Base-by-base conservation (phyloP, 35 echinoderm and acorn worm species). In the Anneissia japonica region DNA sequence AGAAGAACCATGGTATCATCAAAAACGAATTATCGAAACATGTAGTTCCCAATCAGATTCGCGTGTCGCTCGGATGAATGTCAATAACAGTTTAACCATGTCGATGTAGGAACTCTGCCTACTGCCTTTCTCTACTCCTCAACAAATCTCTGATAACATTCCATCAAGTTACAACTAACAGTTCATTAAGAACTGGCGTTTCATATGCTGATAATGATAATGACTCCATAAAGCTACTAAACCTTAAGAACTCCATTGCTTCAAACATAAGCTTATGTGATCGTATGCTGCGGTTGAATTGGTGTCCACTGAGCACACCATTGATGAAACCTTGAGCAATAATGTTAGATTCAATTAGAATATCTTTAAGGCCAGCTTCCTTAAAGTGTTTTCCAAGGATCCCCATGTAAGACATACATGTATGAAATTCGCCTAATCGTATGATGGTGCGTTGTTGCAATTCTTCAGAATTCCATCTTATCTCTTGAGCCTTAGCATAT, bases 1-100 rank as follows among this genome's bases (percentile, higher is more conserved):
- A 76, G 35, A 93, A 93, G 40, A 93, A 89, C 92, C 92, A 93
- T 40, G 92, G 87, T 28, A 90, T 17, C 30, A 93, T 90, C n/a
- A 30, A n/a, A n/a, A 45, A 14, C 80, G 6, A 19, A 46, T 46
- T 7, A 30, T 37, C 2, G 80, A 7, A 14, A 82, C 4, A 82
- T 82, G 80, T 28, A 82, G 80, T 46, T 82, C 16, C 39, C 80
- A 46, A 30, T 82, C 80, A 14, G 80, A 39, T 46, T 41, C 38
- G 1, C 80, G 6, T 26, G 80, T 82, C 5, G 80, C 80, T 41
- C 28, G 35, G 6, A 82, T 45, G 38, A 82, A 82, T 21, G 28
- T 39, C 4, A 82, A 30, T 12, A 82, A 32, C 4, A 82, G 28
- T 30, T 17, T 13, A 4, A 82, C 38, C 39, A 84, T 84, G 37